Conservation (phyloP, 1,140 invertebrate genomes). For the Cephus cinctus region DNA sequence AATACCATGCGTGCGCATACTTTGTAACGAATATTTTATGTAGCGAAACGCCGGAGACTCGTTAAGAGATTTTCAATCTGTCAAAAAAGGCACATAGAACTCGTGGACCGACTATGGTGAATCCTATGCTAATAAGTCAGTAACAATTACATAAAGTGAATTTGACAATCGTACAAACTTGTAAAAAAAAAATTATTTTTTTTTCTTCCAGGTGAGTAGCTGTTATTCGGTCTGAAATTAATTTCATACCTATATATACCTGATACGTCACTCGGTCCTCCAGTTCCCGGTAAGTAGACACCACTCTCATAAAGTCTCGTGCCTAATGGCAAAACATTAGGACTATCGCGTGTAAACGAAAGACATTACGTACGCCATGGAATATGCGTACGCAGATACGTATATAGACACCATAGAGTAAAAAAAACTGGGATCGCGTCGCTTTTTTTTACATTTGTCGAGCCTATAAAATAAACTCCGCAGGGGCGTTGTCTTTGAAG, state of each 20-base stretch:
- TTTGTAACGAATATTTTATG: no score
- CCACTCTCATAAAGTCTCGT: no score
- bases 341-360: background rate
- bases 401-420: background rate
- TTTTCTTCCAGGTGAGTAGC: no score
- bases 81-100: no score
- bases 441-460: background rate
- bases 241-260: slow-evolving; percentile 4
- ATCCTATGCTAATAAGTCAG: no score
- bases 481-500: slow-evolving; percentile 23
- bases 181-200: background rate
- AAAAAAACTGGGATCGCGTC: background rate
- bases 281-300: slow-evolving; percentile 46
- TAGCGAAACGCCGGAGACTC: no score
- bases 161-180: background rate
- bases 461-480: background rate
- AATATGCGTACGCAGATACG: background rate
- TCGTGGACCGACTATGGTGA: no score
- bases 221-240: slow-evolving; percentile 7
- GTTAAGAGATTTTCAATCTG: no score
- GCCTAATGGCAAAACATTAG: no score
- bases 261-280: slow-evolving; percentile 17
- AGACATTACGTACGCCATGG: background rate
- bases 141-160: no score
- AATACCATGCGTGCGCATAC: no score